A percentile compares a stretch with the other conserved stretches of the same genome.
phyloP scores from a whole-genome alignment of 2,113 vertebrate species.

The Rhynchomys soricoides region DNA sequence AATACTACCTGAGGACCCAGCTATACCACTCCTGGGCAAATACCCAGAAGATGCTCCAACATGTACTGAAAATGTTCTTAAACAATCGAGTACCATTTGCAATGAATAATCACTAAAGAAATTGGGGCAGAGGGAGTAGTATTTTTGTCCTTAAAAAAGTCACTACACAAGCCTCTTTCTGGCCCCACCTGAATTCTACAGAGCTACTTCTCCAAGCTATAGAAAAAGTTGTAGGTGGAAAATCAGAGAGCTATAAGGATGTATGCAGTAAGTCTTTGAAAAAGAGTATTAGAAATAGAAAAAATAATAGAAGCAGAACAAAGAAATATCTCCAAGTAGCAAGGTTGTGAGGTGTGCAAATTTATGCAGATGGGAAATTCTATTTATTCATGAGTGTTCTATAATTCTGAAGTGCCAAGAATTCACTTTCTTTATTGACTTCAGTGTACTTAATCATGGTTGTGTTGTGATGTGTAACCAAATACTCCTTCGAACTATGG shows the following conservation, averaged over 20 bases:
- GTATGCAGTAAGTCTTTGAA: not conserved
- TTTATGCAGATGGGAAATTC: slow-evolving; percentile 51
- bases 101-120: not conserved
- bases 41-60: too few relatives aligned
- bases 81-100: not conserved
- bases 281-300: slow-evolving; percentile 26
- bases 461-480: not conserved
- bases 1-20: too few relatives aligned
- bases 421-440: not conserved
- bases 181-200: not conserved
- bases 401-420: slow-evolving; percentile 9
- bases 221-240: not conserved
- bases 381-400: slow-evolving; percentile 37
- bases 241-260: not conserved
- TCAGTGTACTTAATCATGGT: not conserved
- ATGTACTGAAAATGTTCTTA: not conserved
- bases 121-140: not conserved
- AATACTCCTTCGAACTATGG: not conserved
- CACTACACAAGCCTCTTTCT: not conserved
- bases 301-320: slow-evolving; percentile 25
- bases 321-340: slow-evolving; percentile 27
- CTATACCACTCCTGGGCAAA: too few relatives aligned
- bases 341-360: slow-evolving; percentile 4
- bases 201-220: not conserved
- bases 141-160: not conserved